Base-by-base conservation (phyloP, 2,888 invertebrate species). In the Ophraella communa region DNA sequence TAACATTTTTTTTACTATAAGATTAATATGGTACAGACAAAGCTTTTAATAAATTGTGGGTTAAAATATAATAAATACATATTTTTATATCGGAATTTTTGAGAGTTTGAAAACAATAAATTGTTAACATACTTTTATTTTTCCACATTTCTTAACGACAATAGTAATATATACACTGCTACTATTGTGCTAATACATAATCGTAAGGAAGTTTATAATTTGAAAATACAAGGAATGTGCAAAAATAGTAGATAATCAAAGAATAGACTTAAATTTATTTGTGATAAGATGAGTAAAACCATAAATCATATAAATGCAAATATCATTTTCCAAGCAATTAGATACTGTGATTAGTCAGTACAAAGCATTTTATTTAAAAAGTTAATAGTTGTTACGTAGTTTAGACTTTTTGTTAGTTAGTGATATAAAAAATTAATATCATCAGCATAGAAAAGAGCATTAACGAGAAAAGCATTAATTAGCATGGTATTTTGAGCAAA, bases 401-500 rank as follows among this genome's bases (percentile, higher is more conserved):
- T 27, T 27, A 27, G 27, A n/a, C 8, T 33, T 53, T 14, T 52
- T 52, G 52, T 52, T 52, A 49, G n/a, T 49, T 1, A 10, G 2
- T 24, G 18, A 24, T 23, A 23, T 23, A 27, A 35, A 11, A 20
- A 14, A 30, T 8, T 11, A 8, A 45, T 11, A 21, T 45, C 45
- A 45, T 45, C 45, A 45, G 21, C 3, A 45, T 45, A 45, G 45
- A 45, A 45, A 45, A 45, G n/a, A 44, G n/a, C 18, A 23, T 17
- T 17, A 21, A 20, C 35, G 44, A 21, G 17, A 10, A 49, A 49
- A 49, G 57, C 7, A 17, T 49, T 49, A 58, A 33, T 21, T 49
- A 56, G 56, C 56, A 27, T 49, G 20, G 17, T 45, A 20, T 24
- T 55, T 42, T 30, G n/a, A 55, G 56, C 44, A 18, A 42, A 56